Base-by-base conservation (phyloP, 2,888 invertebrate genomes). In the Pristionchus fissidentatus region DNA sequence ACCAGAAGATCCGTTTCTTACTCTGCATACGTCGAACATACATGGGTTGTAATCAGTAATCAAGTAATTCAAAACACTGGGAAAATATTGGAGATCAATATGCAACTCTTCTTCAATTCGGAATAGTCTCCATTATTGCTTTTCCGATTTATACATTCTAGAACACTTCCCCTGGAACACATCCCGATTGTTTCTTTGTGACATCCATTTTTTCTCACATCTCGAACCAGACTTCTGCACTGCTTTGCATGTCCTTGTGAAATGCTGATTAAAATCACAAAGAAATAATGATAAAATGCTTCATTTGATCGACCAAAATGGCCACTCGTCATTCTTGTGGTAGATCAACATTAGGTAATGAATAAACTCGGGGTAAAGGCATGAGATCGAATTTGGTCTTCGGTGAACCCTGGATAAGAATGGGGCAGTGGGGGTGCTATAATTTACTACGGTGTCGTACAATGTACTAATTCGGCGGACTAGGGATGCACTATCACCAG, bases 401-500 rank as follows among this genome's bases (percentile, higher is more conserved):
- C 15, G 3, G 66, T n/a, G 66, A 38, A 66, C 66, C 66, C 66
- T 66, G 66, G 38, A 22, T 19, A 41, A 22, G n/a, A 38, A 66
- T 38, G 66, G 66, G 41, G 66, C 66, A 66, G 66, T 41, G 35
- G 38, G n/a, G n/a, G n/a, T n/a, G 32, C 66, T 66, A 66, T 66
- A 66, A 66, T 15, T 66, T 66, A 66, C 66, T 66, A 66, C 66
- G 66, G 41, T 66, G 38, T 19, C 19, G 32, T 66, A 66, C 66
- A 32, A 66, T 66, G n/a, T n/a, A 38, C 66, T 66, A 66, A 66
- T 35, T n/a, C n/a, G n/a, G n/a, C 35, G n/a, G 55, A 66, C 66
- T 66, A 66, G 35, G 38, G 66, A 66, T 66, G 22, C 38, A 66
- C 8, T 19, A 66, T 66, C 66, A 66, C 66, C 66, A 66, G 66